Percentiles rank a stretch among this genome's conserved stretches.
These are phyloP conservation scores for Drosophila suzukii DNA, from an alignment of 1,140 invertebrate genomes.

Conservation along the genomic window DNA sequence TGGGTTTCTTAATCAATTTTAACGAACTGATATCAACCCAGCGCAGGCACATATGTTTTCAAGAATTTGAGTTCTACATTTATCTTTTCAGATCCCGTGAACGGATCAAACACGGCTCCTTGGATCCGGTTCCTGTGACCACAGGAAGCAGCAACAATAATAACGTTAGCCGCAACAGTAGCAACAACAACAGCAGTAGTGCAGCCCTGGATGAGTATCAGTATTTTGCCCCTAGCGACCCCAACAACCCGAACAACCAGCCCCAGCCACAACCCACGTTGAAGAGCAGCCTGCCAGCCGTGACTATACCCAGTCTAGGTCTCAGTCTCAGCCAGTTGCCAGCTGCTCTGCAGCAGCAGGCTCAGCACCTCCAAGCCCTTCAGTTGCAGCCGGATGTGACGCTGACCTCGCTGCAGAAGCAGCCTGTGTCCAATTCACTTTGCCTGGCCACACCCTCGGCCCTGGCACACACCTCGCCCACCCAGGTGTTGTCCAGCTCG, in stretches of 20 bases:
- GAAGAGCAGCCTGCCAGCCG: constrained; percentile 1
- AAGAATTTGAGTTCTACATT: not conserved
- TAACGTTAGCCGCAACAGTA: constrained; percentile 39
- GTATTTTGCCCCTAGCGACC: constrained; percentile 81
- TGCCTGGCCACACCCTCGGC: constrained; percentile 8
- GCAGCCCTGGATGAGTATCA: constrained; percentile 74
- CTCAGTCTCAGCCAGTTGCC: constrained; percentile 55
- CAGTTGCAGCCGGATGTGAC: constrained; percentile 69
- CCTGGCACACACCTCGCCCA: constrained; percentile 6
- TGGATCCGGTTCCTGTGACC: constrained; percentile 1
- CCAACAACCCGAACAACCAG: constrained; percentile 80
- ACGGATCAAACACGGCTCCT: constrained; percentile 54
- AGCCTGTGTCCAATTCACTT: constrained; percentile 4
- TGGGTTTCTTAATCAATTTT: too few species aligned
- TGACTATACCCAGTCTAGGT: not conserved
- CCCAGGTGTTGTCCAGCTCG: constrained; percentile 55
- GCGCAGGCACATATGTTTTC: too few species aligned
- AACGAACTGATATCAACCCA: too few species aligned
- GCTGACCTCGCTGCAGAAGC: constrained; percentile 53
- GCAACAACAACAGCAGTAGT: constrained; percentile 60
- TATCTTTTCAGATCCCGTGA: constrained; percentile 68
- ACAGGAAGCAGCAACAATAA: constrained; percentile 29
- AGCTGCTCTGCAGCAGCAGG: constrained; percentile 51
- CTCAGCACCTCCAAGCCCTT: constrained; percentile 61
- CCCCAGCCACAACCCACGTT: constrained; percentile 5